Base-by-base conservation (phyloP, 1,140 invertebrate genomes). In the Trypoxylus dichotomus region DNA sequence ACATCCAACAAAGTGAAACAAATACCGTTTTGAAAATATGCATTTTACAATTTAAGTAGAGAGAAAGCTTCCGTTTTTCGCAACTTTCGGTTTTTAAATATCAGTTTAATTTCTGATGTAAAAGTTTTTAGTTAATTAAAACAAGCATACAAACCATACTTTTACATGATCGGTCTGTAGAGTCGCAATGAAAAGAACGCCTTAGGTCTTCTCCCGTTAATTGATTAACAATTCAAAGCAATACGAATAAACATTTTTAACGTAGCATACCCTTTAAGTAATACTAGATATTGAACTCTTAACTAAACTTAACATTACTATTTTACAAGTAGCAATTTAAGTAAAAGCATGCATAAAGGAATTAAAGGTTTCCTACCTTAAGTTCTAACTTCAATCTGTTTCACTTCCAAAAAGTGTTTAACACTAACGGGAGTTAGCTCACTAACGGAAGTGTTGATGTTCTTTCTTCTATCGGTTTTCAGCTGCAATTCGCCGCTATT, bases 331-430 rank as follows among this genome's bases (percentile, higher is more conserved):
- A 68, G 11, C 6, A 27, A 68, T 27, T 27, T 27, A 68, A 68
- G 27, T 68, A 29, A 68, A 68, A 68, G 60, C 60, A 24, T 68
- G 60, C 19, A 27, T 68, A 7, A 68, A 68, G 27, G 15, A 68
- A 68, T 68, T 68, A 68, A 68, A 68, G 1, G 24, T 68, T 68
- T 21, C 60, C 60, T 68, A 68, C 60, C 60, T 68, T 60, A 11
- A 24, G n/a, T 13, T 24, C 24, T 25, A 68, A 27, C 21, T 68
- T 27, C 24, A 13, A 24, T 68, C 24, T 68, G 27, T 68, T 68
- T 68, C 60, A 68, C 3, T 68, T 24, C 60, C 15, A 58, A 68
- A 15, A 68, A 68, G 60, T 3, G 10, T 8, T 60, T 60, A 60
- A 19, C 60, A 68, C 60, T 10, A 68, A 68, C 60, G 1, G 24